Conservation (phyloP, 1,140 invertebrate genomes). For the Dendroctonus valens region DNA sequence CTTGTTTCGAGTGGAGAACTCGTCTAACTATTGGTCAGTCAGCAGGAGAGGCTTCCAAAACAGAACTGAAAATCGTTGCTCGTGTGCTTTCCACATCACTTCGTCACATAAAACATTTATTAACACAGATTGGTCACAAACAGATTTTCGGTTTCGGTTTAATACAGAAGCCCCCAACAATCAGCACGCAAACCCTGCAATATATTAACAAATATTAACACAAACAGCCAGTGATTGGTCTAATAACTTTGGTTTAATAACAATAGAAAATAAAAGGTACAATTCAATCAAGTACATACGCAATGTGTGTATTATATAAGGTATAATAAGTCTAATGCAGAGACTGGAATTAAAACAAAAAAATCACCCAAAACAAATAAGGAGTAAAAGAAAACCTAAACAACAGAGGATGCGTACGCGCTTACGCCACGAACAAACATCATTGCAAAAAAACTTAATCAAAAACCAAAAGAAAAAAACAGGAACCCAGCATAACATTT, state of each 20-base stretch:
- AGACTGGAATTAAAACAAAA: conserved; percentile 44
- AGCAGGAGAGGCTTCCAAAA: conserved; percentile 20
- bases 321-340: conserved; percentile 42
- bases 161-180: conserved; percentile 13
- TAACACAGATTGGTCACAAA: too few species aligned
- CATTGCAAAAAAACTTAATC: conserved; percentile 26
- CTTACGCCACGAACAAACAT: conserved; percentile 45
- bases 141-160: too few species aligned
- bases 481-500: conserved; percentile 39
- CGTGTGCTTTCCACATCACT: neutral
- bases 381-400: conserved; percentile 42
- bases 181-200: conserved; percentile 37
- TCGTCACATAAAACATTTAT: neutral
- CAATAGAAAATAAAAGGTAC: conserved; percentile 51
- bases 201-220: conserved; percentile 40
- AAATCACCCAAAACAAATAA: conserved; percentile 48
- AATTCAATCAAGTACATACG: conserved; percentile 48
- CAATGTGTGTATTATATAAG: conserved; percentile 44
- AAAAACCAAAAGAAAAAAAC: conserved; percentile 35
- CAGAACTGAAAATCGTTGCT: conserved; percentile 19
- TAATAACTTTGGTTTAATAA: conserved; percentile 51
- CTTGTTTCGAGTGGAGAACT: conserved; percentile 27
- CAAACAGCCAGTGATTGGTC: conserved; percentile 45
- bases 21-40: conserved; percentile 3
- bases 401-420: conserved; percentile 50